Evolutionary conservation across 1,140 invertebrate genomes (phyloP).

Genomic region (Leucophenga varia): DNA sequence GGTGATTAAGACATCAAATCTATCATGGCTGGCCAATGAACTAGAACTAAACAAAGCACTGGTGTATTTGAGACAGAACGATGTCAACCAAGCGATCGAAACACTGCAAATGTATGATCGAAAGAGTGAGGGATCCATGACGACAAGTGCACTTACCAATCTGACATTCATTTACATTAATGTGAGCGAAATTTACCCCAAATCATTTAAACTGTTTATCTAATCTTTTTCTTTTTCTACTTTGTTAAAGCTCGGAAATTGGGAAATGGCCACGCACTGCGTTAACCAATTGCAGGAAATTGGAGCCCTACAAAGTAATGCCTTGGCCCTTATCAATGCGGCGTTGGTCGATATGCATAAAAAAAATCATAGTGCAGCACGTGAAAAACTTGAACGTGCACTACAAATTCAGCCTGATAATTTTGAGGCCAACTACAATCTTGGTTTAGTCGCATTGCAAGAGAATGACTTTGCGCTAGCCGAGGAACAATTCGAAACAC

Average conservation of each 20-base stretch:
- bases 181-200: slow-evolving; percentile 64
- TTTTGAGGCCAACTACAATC: slow-evolving; percentile 90
- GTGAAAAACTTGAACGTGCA: slow-evolving; percentile 75
- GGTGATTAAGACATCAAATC: slow-evolving; percentile 76
- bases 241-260: slow-evolving; percentile 86
- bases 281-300: slow-evolving; percentile 73
- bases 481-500: slow-evolving; percentile 72
- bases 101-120: slow-evolving; percentile 88
- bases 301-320: slow-evolving; percentile 72
- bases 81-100: slow-evolving; percentile 80
- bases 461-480: slow-evolving; percentile 66
- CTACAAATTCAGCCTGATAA: slow-evolving; percentile 80
- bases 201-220: too few species aligned
- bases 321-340: slow-evolving; percentile 84
- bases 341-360: slow-evolving; percentile 79
- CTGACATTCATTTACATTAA: slow-evolving; percentile 87
- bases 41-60: slow-evolving; percentile 93
- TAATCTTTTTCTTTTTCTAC: slow-evolving; percentile 13
- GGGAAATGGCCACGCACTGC: slow-evolving; percentile 81
- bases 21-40: slow-evolving; percentile 78
- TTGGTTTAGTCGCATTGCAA: slow-evolving; percentile 76
- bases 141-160: slow-evolving; percentile 85
- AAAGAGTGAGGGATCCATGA: slow-evolving; percentile 81
- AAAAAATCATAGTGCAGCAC: slow-evolving; percentile 73
- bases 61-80: slow-evolving; percentile 82